Conservation (phyloP, 2,888 invertebrate genomes). For the Mimas tiliae region DNA sequence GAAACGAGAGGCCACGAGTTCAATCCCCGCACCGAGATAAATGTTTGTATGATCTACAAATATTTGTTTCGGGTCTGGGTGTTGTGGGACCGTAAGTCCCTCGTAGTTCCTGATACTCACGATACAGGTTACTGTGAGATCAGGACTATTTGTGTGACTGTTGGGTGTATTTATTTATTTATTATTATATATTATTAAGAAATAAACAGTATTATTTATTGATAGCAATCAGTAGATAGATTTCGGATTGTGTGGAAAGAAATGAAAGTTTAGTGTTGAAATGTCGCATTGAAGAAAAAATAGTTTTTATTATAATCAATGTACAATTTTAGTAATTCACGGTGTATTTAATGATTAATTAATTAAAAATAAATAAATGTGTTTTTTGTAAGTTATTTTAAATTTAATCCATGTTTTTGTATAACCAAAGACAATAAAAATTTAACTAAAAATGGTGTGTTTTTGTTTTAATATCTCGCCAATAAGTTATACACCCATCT, state of each 20-base stretch:
- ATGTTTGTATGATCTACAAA: too few species aligned
- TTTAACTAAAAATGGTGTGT: conserved; percentile 72
- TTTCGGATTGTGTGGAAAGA: conserved; percentile 33
- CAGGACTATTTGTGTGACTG: too few species aligned
- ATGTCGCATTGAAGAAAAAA: conserved; percentile 42
- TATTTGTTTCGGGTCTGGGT: too few species aligned
- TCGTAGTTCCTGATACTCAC: too few species aligned
- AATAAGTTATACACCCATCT: too few species aligned
- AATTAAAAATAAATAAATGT: conserved; percentile 68
- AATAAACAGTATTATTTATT: neutral
- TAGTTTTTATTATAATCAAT: conserved; percentile 70
- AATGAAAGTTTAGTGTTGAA: conserved; percentile 36
- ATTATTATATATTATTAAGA: neutral
- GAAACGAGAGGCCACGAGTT: too few species aligned
- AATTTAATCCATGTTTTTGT: conserved; percentile 84
- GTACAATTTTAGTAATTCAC: conserved; percentile 80
- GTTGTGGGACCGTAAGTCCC: too few species aligned
- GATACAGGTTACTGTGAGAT: too few species aligned
- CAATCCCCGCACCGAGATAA: too few species aligned
- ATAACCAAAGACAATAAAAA: conserved; percentile 86
- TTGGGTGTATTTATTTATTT: too few species aligned
- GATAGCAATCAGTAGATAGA: neutral
- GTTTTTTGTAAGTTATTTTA: conserved; percentile 85
- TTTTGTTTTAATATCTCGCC: conserved; percentile 34
- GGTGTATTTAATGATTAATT: conserved; percentile 68